Percentiles rank a stretch among this genome's conserved stretches.
Evolutionary conservation across 2,113 vertebrate species (phyloP).

Genomic region (Daphoenositta chrysoptera): DNA sequence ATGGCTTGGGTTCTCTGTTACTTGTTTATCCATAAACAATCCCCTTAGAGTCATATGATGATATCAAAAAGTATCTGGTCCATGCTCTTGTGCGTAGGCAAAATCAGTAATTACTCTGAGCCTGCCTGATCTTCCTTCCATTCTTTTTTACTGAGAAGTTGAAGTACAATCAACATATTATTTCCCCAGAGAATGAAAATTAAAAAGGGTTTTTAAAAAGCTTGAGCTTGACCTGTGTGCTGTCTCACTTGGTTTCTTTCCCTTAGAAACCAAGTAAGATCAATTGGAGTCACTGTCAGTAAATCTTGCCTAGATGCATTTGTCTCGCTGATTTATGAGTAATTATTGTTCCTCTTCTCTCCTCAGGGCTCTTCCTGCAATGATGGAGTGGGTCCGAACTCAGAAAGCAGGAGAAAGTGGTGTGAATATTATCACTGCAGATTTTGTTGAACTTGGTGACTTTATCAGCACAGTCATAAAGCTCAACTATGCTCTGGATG

Average conservation of each 20-base stretch:
- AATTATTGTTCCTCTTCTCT: constrained; percentile 48
- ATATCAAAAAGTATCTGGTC: not conserved
- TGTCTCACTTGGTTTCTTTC: not conserved
- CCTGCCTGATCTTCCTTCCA: not conserved
- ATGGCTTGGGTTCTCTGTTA: not conserved
- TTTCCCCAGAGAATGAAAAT: not conserved
- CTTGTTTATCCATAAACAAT: not conserved
- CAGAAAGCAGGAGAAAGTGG: constrained; percentile 94
- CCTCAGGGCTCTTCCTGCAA: constrained; percentile 88
- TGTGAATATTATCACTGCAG: constrained; percentile 95
- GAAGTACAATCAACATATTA: not conserved
- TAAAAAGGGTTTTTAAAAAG: not conserved
- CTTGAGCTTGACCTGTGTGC: not conserved
- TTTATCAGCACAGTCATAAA: constrained; percentile 97
- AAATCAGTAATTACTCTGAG: not conserved
- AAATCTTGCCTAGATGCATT: not conserved
- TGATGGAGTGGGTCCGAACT: constrained; percentile 96
- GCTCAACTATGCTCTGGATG: constrained; percentile 92
- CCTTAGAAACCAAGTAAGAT: not conserved
- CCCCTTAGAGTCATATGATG: not conserved
- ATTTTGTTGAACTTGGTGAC: constrained; percentile 98
- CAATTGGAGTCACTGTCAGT: not conserved
- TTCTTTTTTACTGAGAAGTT: not conserved
- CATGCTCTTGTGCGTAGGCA: not conserved
- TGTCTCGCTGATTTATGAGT: not conserved